Evolutionary conservation across 2,797 vertebrate species (phyloP).

Genomic region (Lycodopsis pacificus): DNA sequence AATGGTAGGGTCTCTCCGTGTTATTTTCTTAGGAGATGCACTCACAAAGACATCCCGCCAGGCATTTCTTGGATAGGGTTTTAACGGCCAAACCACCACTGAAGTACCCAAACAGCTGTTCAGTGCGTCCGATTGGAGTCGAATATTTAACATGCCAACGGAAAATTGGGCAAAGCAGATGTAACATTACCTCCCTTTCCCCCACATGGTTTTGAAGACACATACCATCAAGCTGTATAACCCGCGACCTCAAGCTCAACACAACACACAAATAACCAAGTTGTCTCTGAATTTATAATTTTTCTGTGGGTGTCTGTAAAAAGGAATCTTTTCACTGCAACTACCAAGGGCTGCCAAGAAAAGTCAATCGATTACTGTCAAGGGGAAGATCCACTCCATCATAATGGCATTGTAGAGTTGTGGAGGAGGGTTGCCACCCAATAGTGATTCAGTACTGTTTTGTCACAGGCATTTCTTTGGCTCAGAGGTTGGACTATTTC

Average conservation of each 20-base stretch:
- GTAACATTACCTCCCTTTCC: too few species aligned
- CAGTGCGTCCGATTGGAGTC: too few species aligned
- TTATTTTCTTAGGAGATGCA: too few species aligned
- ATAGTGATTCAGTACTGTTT: slow-evolving; percentile 1
- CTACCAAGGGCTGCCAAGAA: slow-evolving; percentile 21
- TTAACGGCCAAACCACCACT: too few species aligned
- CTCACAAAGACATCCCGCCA: too few species aligned
- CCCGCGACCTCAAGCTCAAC: not conserved
- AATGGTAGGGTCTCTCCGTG: too few species aligned
- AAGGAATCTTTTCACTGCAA: slow-evolving; percentile 14
- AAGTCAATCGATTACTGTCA: slow-evolving; percentile 39
- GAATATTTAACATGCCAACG: too few species aligned
- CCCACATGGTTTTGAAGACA: too few species aligned
- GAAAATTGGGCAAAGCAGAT: too few species aligned
- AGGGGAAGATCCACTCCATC: slow-evolving; percentile 10
- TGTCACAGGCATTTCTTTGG: slow-evolving; percentile 4
- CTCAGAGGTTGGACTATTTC: slow-evolving; percentile 5
- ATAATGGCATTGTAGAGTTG: slow-evolving; percentile 12
- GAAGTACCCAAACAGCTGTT: too few species aligned
- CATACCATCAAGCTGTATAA: too few species aligned
- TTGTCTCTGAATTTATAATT: not conserved
- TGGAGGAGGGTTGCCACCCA: slow-evolving; percentile 6
- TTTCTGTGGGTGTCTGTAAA: slow-evolving; percentile 5
- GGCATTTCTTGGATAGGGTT: too few species aligned
- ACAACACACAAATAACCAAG: not conserved